phyloP scores from a whole-genome alignment of 2,797 vertebrate species.

The Coregonus suidteri region DNA sequence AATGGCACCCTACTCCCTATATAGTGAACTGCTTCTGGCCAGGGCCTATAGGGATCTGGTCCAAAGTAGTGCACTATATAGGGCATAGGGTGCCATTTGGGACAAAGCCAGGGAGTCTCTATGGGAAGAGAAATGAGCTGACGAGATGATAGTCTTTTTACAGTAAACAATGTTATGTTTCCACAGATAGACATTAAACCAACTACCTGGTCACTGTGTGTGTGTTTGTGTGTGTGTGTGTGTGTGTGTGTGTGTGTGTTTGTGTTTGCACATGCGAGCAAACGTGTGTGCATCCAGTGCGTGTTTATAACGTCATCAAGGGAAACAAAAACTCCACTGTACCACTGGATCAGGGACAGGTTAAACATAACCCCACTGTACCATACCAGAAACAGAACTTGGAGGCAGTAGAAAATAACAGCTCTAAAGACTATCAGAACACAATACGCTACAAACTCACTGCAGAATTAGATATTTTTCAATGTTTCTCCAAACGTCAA shows the following conservation, averaged over 20 bases:
- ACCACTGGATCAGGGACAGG: too few species aligned
- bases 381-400: background rate
- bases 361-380: too few species aligned
- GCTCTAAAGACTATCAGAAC: too few species aligned
- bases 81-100: background rate
- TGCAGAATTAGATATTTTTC: too few species aligned
- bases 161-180: conserved; percentile 45
- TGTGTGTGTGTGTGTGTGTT: background rate
- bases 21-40: too few species aligned
- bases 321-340: too few species aligned
- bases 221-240: background rate
- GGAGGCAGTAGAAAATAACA: background rate
- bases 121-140: background rate
- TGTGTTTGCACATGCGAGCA: too few species aligned
- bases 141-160: background rate
- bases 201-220: conserved; percentile 57
- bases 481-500: too few species aligned
- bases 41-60: background rate
- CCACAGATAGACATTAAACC: conserved; percentile 41
- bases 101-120: background rate
- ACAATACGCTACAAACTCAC: too few species aligned
- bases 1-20: conserved; percentile 25
- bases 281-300: too few species aligned
- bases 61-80: background rate
- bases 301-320: too few species aligned